Base-by-base conservation (phyloP, 2,797 vertebrate species). In the Acomys russatus region DNA sequence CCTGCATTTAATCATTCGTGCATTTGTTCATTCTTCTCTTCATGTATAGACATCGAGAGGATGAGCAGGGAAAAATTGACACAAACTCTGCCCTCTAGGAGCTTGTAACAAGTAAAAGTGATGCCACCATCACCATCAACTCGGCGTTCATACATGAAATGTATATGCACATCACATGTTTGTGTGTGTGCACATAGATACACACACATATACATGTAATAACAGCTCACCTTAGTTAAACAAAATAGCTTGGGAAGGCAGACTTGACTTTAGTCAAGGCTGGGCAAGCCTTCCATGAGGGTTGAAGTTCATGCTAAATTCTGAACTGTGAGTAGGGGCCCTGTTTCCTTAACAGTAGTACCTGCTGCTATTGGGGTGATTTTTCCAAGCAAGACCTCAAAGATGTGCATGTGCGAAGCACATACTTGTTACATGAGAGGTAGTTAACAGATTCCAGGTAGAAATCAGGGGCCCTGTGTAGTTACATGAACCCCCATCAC, bases 231-330 rank as follows among this genome's bases (percentile, higher is more conserved):
- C 1, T 2, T 90, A 12, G 49, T 92, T 64, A 28, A 59, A 61
- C 70, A 56, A 10, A 28, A 56, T 12, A 17, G 12, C 15, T 83
- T 68, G 59, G 30, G 11, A 88, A 80, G 68, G 82, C 8, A 79
- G 20, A 76, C 3, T 71, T 77, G 77, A 94, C 44, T 35, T 96
- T 94, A 84, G 49, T 44, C 30, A 76, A 94, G 9, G 10, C 11
- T 79, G 70, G 38, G 12, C 10, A 90, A 92, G 51, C 3, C 30
- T 94, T 93, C 68, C 64, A 17, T 2, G 3, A 85, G 74, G 64
- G 63, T 1, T 17, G 22, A 88, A 30, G 5, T 92, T 71, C 91
- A 61, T 78, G 79, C 61, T 71, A 66, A 64, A 74, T 90, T 94
- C 54, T 82, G 18, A 85, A 85, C 49, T 70, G 15, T 92, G 25